Conservation (phyloP, 2,888 invertebrate genomes). For the Itoplectis maculator region DNA sequence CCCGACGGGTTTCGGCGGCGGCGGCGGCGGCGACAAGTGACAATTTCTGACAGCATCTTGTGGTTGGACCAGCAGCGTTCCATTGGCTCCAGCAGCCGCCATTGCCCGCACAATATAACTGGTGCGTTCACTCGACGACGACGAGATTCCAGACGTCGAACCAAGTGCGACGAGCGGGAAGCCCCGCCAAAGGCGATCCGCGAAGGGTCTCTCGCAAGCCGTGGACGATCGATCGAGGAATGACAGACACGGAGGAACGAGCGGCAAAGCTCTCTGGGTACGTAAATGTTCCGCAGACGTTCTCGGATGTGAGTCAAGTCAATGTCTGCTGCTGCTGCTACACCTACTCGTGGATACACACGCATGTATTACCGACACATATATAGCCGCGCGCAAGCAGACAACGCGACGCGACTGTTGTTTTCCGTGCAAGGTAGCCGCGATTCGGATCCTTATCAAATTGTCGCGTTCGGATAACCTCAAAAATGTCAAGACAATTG, state of each 20-base stretch:
- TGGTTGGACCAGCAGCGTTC: slow-evolving; percentile 34
- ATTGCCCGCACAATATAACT: slow-evolving; percentile 37
- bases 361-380: not conserved
- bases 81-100: slow-evolving; percentile 57
- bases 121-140: not conserved
- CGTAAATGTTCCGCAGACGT: slow-evolving; percentile 13
- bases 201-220: too few species aligned
- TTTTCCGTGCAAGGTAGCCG: not conserved
- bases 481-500: too few species aligned
- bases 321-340: slow-evolving; percentile 3
- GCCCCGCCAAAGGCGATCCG: not conserved
- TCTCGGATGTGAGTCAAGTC: slow-evolving; percentile 17
- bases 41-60: slow-evolving; percentile 44
- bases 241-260: not conserved
- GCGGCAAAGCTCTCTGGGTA: slow-evolving; percentile 16
- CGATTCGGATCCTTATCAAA: not conserved
- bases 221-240: slow-evolving; percentile 10
- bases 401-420: not conserved
- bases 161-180: not conserved
- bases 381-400: not conserved
- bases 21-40: slow-evolving; percentile 76
- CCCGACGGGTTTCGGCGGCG: slow-evolving; percentile 82
- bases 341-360: not conserved
- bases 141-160: not conserved
- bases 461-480: not conserved